Evolutionary conservation across 1,140 invertebrate genomes (phyloP).

Genomic region (Eumeta japonica): DNA sequence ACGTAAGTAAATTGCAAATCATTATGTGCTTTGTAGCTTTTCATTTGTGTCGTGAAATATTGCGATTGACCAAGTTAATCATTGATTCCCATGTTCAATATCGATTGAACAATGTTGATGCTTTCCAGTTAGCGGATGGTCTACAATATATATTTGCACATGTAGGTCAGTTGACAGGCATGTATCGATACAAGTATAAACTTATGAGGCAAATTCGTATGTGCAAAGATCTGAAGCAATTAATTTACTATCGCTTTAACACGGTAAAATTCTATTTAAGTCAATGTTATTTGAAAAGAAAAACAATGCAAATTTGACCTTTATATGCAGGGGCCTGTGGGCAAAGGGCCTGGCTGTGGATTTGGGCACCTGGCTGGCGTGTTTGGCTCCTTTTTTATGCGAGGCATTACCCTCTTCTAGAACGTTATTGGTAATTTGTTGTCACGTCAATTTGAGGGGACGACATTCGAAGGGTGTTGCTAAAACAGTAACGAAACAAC

Average conservation of each 20-base stretch:
- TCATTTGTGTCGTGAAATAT: slow-evolving; percentile 97
- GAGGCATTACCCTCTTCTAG: slow-evolving; percentile 97
- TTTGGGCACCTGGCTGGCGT: slow-evolving; percentile 99
- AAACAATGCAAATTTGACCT: no score
- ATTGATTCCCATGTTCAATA: slow-evolving; percentile 99
- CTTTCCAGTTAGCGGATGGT: slow-evolving; percentile 97
- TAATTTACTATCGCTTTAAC: slow-evolving; percentile 99
- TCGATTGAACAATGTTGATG: slow-evolving; percentile 97
- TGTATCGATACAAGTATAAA: slow-evolving; percentile 99
- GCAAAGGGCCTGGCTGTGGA: slow-evolving; percentile 98
- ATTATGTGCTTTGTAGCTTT: no score
- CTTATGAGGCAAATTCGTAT: slow-evolving; percentile 99
- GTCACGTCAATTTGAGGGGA: slow-evolving; percentile 97
- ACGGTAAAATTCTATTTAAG: no score
- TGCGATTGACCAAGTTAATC: slow-evolving; percentile 95
- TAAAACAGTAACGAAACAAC: slow-evolving; percentile 99
- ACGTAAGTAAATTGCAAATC: no score
- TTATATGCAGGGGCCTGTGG: slow-evolving; percentile 80
- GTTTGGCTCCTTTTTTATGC: slow-evolving; percentile 99
- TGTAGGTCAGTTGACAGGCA: slow-evolving; percentile 98
- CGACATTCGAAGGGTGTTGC: slow-evolving; percentile 98
- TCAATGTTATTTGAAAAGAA: no score
- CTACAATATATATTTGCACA: slow-evolving; percentile 99
- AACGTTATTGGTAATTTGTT: slow-evolving; percentile 97
- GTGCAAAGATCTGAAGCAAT: slow-evolving; percentile 99